Percentiles rank a stretch among this genome's conserved stretches.
phyloP scores from a whole-genome alignment of 1,140 invertebrate species.

The Hestina assimilis region DNA sequence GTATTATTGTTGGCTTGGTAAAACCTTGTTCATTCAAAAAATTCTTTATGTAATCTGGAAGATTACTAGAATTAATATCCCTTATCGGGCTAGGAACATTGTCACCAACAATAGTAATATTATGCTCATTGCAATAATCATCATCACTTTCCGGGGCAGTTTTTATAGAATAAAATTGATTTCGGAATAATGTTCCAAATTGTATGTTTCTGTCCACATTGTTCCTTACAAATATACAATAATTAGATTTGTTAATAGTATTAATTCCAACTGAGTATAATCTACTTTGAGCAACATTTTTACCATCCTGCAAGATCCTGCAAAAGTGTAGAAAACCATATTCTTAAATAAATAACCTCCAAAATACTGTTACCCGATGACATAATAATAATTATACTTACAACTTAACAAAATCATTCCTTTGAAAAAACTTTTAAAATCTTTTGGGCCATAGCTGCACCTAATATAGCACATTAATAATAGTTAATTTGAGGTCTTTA shows the following conservation, averaged over 20 bases:
- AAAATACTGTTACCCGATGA: not conserved
- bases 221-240: not conserved
- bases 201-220: slow-evolving; percentile 4
- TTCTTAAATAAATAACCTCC: slow-evolving; percentile 7
- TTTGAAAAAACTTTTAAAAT: slow-evolving; percentile 24
- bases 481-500: not conserved
- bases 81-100: slow-evolving; percentile 60
- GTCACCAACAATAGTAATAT: slow-evolving; percentile 62
- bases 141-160: slow-evolving; percentile 42
- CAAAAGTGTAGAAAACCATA: not conserved
- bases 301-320: slow-evolving; percentile 14
- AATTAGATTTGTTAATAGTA: not conserved
- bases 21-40: slow-evolving; percentile 87
- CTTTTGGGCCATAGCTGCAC: slow-evolving; percentile 30
- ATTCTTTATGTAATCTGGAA: slow-evolving; percentile 87
- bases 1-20: slow-evolving; percentile 91
- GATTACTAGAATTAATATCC: slow-evolving; percentile 84
- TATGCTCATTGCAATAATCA: slow-evolving; percentile 61
- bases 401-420: slow-evolving; percentile 26
- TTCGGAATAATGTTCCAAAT: not conserved
- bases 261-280: slow-evolving; percentile 1
- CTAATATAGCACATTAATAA: not conserved
- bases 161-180: slow-evolving; percentile 53
- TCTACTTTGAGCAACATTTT: slow-evolving; percentile 9
- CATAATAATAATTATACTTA: slow-evolving; percentile 26